Base-by-base conservation (phyloP, 2,888 invertebrate genomes). In the Zele albiditarsus region DNA sequence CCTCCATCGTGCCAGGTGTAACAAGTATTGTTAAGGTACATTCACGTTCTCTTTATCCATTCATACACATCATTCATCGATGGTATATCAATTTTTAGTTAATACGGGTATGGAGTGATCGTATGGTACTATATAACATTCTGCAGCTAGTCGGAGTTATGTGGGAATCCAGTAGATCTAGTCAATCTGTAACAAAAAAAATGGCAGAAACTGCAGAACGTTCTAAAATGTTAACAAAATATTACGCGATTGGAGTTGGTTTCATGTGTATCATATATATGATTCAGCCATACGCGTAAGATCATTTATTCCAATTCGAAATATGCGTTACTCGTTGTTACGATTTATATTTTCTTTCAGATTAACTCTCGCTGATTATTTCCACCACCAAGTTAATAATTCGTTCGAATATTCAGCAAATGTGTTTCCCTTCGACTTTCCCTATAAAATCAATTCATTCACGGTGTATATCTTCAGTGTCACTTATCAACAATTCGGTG, bases 401-500 rank as follows among this genome's bases (percentile, higher is more conserved):
- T 74, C 79, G 33, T 78, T 71, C 73, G 76, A 78, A 69, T 79
- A 65, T 49, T 68, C 75, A 25, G 75, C 68, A 25, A 79, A 78
- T n/a, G 71, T 78, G 3, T 76, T 76, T 73, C 79, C 77, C 16
- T 75, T 76, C 53, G 74, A 63, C 8, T 78, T 78, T 53, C 77
- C 78, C 0, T 71, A 74, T 27, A 20, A 71, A 5, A 78, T 76
- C 33, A 66, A 78, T 25, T 73, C 73, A 3, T 71, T 78, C 62
- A 20, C 16, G 57, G 58, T 65, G 20, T 79, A 79, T 58, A 73
- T 78, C 25, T 57, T 77, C 16, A 74, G 74, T 74, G 60, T 78
- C 46, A 62, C 76, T 53, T 79, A 76, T 75, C 78, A 79, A 69
- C 78, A 78, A 71, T 46, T 74, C 33, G 75, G 76, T 16, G 76